phyloP scores from a whole-genome alignment of 2,888 invertebrate species.

The Cactoblastis cactorum region DNA sequence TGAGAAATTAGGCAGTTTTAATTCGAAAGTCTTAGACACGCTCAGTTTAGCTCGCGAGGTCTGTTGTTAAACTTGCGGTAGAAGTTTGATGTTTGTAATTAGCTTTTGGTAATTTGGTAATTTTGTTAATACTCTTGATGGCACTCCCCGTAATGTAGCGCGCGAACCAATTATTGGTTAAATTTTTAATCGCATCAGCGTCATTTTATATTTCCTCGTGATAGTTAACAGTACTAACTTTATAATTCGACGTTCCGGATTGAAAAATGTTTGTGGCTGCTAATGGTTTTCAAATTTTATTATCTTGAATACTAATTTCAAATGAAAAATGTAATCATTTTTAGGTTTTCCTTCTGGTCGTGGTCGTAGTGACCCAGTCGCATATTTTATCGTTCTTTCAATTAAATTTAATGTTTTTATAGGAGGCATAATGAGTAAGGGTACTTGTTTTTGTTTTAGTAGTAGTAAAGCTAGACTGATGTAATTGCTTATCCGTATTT shows the following conservation, averaged over 20 bases:
- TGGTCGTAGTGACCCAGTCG: too few relatives aligned
- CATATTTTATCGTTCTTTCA: too few relatives aligned
- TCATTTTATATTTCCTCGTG: slow-evolving; percentile 21
- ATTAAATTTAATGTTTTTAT: background rate
- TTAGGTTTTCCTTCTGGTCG: too few relatives aligned
- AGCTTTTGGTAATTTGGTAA: slow-evolving; percentile 56
- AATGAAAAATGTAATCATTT: too few relatives aligned
- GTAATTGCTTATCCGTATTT: too few relatives aligned
- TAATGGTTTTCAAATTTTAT: background rate
- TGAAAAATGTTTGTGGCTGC: slow-evolving; percentile 4
- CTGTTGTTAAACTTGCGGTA: slow-evolving; percentile 45
- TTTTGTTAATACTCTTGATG: slow-evolving; percentile 45
- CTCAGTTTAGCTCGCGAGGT: slow-evolving; percentile 29
- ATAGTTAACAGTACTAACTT: slow-evolving; percentile 20
- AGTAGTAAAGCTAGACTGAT: too few relatives aligned
- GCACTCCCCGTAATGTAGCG: slow-evolving; percentile 42
- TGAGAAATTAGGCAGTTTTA: slow-evolving; percentile 47
- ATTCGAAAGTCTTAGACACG: slow-evolving; percentile 38
- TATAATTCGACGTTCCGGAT: slow-evolving; percentile 14
- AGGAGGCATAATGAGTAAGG: background rate
- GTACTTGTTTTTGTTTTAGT: background rate
- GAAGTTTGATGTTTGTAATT: slow-evolving; percentile 64
- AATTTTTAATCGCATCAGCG: slow-evolving; percentile 46
- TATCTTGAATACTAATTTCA: background rate
- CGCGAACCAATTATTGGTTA: slow-evolving; percentile 45